These are phyloP conservation scores for Tiliacea aurago DNA, from an alignment of 2,888 invertebrate species.

Conservation along the genomic window DNA sequence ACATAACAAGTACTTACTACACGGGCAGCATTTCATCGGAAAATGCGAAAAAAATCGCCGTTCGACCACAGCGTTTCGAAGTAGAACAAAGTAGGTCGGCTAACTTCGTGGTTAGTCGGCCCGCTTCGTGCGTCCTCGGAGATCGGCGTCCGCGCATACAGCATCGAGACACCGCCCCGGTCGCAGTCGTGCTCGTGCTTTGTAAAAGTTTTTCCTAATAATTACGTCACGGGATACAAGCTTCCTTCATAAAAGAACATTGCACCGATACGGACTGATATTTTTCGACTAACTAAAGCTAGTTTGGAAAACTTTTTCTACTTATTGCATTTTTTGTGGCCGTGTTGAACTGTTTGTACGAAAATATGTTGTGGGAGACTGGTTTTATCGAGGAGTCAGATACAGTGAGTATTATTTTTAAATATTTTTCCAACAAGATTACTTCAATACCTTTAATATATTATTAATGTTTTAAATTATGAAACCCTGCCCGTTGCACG, in stretches of 20 bases:
- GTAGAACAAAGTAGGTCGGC: conserved; percentile 88
- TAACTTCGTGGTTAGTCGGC: conserved; percentile 80
- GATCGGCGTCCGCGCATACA: conserved; percentile 83
- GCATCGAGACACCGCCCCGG: conserved; percentile 80
- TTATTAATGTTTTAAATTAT: conserved; percentile 79
- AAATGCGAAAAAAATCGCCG: conserved; percentile 87
- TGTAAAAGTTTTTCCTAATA: conserved; percentile 72
- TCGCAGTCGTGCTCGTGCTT: conserved; percentile 80
- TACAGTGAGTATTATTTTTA: conserved; percentile 81
- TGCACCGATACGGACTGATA: conserved; percentile 77
- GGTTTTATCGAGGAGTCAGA: conserved; percentile 86
- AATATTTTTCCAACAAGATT: conserved; percentile 47
- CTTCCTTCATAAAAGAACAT: conserved; percentile 72
- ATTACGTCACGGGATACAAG: conserved; percentile 84
- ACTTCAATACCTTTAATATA: conserved; percentile 63
- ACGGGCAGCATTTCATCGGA: conserved; percentile 85
- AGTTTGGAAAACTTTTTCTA: conserved; percentile 43
- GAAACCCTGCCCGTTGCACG: conserved; percentile 80
- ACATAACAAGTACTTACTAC: conserved; percentile 63
- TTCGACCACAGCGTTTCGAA: conserved; percentile 85
- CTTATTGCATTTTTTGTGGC: conserved; percentile 72
- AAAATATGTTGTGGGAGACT: conserved; percentile 88
- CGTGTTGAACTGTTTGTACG: conserved; percentile 81
- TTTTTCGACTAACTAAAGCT: conserved; percentile 67
- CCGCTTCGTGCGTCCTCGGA: conserved; percentile 77